These are phyloP conservation scores for Clinocottus analis DNA, from an alignment of 2,113 vertebrate genomes.

Conservation along the genomic window DNA sequence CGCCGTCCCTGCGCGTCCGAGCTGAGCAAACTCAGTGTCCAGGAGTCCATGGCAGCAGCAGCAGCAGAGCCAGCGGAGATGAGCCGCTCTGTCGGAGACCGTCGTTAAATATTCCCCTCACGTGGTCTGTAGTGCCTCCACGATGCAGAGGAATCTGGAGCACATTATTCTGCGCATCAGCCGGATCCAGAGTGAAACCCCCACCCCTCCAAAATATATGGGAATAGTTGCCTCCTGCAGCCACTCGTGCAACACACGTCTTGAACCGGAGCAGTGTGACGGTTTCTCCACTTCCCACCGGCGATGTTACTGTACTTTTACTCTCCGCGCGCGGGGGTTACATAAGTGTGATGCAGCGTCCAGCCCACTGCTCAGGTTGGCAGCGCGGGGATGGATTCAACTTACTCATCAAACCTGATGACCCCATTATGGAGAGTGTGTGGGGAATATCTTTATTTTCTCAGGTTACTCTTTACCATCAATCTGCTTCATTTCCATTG, in stretches of 20 bases:
- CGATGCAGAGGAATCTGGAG: constrained; percentile 72
- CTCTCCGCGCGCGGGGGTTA: constrained; percentile 42
- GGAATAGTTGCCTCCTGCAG: too few species aligned
- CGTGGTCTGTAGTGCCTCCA: constrained; percentile 76
- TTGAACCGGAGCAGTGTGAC: not conserved
- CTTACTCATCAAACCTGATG: not conserved
- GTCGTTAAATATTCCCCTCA: constrained; percentile 77
- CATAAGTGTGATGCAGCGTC: constrained; percentile 64
- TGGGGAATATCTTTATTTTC: not conserved
- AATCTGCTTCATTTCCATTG: not conserved
- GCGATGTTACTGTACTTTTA: not conserved
- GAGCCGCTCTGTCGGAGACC: constrained; percentile 62
- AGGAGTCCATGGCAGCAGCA: constrained; percentile 72
- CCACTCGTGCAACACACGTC: not conserved
- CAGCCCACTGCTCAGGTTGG: not conserved
- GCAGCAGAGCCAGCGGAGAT: constrained; percentile 60
- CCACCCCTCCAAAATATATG: too few species aligned
- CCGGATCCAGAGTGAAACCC: too few species aligned
- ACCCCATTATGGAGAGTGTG: not conserved
- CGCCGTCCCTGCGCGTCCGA: constrained; percentile 38
- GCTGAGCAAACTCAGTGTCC: constrained; percentile 53
- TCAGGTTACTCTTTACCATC: constrained; percentile 4
- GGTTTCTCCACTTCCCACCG: not conserved
- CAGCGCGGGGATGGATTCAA: not conserved
- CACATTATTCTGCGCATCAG: constrained; percentile 43